A percentile compares a stretch with the other conserved stretches of the same genome.
These are phyloP conservation scores for Carlito syrichta DNA, from an alignment of 2,113 vertebrate species.

Conservation along the genomic window DNA sequence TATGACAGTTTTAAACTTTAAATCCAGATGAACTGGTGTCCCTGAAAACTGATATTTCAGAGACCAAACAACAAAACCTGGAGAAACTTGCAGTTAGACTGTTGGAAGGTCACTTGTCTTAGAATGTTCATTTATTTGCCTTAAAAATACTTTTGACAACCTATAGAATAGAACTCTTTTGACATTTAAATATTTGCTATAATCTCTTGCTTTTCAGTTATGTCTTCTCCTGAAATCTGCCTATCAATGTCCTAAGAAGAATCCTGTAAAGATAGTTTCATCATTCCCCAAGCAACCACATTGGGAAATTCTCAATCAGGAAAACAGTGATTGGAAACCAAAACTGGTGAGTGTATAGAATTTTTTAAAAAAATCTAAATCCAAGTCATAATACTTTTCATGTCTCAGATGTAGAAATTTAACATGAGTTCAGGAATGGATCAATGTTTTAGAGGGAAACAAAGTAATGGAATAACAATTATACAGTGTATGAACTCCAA, in stretches of 20 bases:
- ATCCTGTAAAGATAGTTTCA: background rate
- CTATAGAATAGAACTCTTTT: background rate
- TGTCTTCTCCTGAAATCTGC: background rate
- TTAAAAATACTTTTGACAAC: background rate
- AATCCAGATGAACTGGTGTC: background rate
- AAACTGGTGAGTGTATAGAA: background rate
- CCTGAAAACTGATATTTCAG: background rate
- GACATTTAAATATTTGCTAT: constrained; percentile 41
- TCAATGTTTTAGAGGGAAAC: constrained; percentile 50
- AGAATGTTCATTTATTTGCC: background rate
- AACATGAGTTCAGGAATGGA: background rate
- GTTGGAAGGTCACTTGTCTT: background rate
- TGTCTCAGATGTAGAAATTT: constrained; percentile 49
- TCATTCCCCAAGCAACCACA: background rate
- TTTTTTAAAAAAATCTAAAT: background rate
- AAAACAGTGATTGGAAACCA: constrained; percentile 1
- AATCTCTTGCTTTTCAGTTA: background rate
- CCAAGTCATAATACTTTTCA: background rate
- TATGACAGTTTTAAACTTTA: background rate
- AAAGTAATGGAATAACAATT: constrained; percentile 45
- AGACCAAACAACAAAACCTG: background rate
- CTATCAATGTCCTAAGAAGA: background rate
- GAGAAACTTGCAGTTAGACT: background rate
- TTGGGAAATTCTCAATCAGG: background rate
- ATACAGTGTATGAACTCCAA: background rate